phyloP scores from a whole-genome alignment of 2,888 invertebrate genomes.

The Ophonus ardosiacus region DNA sequence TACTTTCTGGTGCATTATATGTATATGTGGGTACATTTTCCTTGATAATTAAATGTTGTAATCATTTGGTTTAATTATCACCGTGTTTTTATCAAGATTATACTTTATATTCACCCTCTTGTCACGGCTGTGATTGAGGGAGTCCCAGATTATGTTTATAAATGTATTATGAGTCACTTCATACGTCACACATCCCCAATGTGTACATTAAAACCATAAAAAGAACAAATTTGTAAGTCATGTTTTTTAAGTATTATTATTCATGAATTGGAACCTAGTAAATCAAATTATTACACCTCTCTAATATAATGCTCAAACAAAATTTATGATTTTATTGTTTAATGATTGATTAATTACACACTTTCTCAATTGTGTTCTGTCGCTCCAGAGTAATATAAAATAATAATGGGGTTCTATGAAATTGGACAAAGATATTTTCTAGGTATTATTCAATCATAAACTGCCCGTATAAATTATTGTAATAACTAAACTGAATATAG shows the following conservation, averaged over 20 bases:
- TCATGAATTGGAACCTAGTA: not conserved
- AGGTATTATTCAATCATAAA: not conserved
- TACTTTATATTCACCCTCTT: not conserved
- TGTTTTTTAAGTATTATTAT: not conserved
- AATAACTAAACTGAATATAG: not conserved
- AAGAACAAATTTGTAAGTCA: not conserved
- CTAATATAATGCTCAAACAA: no score
- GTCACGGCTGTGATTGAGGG: not conserved
- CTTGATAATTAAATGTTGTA: not conserved
- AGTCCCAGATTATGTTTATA: not conserved
- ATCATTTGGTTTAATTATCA: not conserved
- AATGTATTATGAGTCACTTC: not conserved
- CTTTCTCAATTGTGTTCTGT: not conserved
- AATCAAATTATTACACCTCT: not conserved
- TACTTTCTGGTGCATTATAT: no score
- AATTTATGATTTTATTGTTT: no score
- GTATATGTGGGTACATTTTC: not conserved
- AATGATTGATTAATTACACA: no score
- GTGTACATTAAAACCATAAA: not conserved
- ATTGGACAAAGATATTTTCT: not conserved
- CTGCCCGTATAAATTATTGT: not conserved
- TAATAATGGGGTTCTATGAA: not conserved
- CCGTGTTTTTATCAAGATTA: not conserved
- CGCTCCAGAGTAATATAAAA: not conserved
- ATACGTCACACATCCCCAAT: not conserved